phyloP scores from a whole-genome alignment of 2,888 invertebrate genomes.

The Hydrotaea diabolus region DNA sequence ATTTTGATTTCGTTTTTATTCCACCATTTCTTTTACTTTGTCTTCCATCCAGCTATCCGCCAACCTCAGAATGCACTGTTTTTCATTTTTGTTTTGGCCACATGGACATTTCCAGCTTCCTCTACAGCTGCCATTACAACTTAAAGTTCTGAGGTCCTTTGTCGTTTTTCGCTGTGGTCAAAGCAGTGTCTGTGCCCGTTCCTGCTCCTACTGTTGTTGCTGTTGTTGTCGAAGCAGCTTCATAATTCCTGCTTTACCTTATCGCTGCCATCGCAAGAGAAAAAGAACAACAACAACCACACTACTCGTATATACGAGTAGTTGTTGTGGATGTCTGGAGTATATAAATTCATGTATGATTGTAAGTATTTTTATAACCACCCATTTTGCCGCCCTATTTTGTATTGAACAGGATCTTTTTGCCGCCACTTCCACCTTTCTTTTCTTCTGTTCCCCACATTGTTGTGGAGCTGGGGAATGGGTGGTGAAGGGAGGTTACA shows the following conservation, averaged over 20 bases:
- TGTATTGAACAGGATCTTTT: conserved; percentile 21
- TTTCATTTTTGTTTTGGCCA: too few species aligned
- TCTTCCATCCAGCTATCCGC: background rate
- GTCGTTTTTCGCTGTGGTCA: conserved; percentile 31
- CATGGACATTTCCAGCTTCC: conserved; percentile 8
- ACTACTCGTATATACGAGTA: too few species aligned
- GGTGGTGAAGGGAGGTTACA: background rate
- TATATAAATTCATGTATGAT: too few species aligned
- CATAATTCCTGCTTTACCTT: too few species aligned
- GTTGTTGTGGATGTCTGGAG: conserved; percentile 34
- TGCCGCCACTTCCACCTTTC: conserved; percentile 21
- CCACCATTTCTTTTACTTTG: background rate
- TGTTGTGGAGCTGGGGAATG: background rate
- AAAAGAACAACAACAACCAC: background rate
- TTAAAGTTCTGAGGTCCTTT: conserved; percentile 16
- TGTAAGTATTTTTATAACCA: conserved; percentile 43
- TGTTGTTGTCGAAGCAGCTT: background rate
- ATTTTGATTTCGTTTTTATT: conserved; percentile 34
- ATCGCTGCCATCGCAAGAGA: background rate
- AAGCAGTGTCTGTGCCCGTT: background rate
- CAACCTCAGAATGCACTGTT: background rate
- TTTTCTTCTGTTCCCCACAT: conserved; percentile 19
- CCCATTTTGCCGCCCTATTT: conserved; percentile 14
- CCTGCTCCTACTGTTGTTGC: background rate
- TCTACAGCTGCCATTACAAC: conserved; percentile 41